phyloP scores from a whole-genome alignment of 2,113 vertebrate genomes.

The Polyodon spathula region DNA sequence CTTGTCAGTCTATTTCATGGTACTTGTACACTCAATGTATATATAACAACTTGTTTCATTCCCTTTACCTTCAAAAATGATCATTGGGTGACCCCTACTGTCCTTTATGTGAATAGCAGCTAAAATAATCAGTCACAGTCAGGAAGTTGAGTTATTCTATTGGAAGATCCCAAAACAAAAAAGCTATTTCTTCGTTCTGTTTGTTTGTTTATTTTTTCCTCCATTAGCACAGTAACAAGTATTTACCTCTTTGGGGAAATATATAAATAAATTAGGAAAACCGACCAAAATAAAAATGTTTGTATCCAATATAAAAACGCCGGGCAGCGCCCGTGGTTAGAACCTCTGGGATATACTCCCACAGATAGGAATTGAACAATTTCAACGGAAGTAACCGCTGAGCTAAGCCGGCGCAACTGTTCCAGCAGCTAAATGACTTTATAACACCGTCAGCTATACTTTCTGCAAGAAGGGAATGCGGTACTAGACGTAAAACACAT shows the following conservation, averaged over 20 bases:
- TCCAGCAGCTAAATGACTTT: no score
- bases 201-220: no score
- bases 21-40: no score
- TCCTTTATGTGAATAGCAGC: no score
- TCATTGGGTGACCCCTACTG: no score
- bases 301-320: neutral
- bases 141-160: neutral
- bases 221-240: neutral
- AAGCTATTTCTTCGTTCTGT: neutral
- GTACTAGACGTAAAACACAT: no score
- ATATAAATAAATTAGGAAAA: neutral
- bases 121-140: no score
- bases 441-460: no score
- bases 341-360: neutral
- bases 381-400: slow-evolving; percentile 23
- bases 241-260: neutral
- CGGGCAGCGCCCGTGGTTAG: slow-evolving; percentile 22
- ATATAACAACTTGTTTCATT: no score
- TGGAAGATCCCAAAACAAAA: neutral
- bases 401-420: slow-evolving; percentile 13
- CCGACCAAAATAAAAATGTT: neutral
- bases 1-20: no score
- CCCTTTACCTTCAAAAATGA: no score
- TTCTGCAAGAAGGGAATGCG: no score
- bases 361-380: rapidly evolving